Evolutionary conservation across 1,140 invertebrate genomes (phyloP).

Genomic region (Lepidurus apus): DNA sequence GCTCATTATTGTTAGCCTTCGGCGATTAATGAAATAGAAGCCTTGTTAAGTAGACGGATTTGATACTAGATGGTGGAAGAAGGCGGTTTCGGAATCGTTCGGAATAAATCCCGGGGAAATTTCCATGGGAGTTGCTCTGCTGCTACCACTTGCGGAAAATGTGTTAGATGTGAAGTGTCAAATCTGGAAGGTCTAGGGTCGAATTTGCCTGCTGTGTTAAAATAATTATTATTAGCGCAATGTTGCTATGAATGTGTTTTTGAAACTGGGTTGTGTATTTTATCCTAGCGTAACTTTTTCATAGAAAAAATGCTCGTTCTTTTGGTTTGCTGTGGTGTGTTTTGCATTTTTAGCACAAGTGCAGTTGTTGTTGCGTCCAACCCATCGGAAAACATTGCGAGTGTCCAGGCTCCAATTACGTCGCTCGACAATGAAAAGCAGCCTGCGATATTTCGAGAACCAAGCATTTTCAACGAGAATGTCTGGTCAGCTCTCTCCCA

Average conservation of each 20-base stretch:
- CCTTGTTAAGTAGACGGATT: no score
- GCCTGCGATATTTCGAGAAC: neutral
- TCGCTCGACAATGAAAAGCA: neutral
- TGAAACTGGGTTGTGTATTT: neutral
- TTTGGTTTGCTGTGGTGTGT: neutral
- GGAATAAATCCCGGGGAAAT: no score
- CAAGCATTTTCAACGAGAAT: neutral
- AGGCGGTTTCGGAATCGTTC: neutral
- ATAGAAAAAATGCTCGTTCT: neutral
- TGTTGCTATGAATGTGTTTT: neutral
- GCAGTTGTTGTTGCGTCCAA: neutral
- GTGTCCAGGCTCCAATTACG: neutral
- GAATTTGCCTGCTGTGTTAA: neutral
- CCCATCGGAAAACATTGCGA: neutral
- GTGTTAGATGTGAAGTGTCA: neutral
- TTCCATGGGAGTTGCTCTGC: neutral
- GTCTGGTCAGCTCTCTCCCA: neutral
- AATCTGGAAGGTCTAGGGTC: neutral
- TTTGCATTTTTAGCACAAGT: neutral
- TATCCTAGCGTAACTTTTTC: neutral
- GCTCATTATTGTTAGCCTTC: no score
- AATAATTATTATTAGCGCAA: neutral
- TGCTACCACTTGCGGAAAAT: neutral
- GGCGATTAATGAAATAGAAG: no score
- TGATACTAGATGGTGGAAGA: neutral